phyloP scores from a whole-genome alignment of 1,140 invertebrate species.

The Tetranychus urticae region DNA sequence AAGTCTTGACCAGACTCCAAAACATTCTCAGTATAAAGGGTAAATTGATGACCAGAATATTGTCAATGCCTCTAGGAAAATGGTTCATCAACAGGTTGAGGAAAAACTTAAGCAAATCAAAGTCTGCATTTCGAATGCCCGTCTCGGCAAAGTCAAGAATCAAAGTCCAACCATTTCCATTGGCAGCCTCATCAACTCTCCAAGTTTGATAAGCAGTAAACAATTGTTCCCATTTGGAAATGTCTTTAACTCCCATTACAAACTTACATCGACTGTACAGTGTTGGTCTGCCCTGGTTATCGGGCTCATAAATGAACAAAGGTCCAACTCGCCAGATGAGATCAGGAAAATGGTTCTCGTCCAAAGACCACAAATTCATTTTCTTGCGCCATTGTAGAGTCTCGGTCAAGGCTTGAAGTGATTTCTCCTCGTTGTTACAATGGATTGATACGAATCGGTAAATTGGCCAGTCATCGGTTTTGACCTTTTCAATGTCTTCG shows the following conservation, averaged over 20 bases:
- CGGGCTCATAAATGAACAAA: slow-evolving; percentile 4
- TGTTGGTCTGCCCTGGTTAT: slow-evolving; percentile 2
- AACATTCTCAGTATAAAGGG: slow-evolving; percentile 5
- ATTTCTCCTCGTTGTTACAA: slow-evolving; percentile 4
- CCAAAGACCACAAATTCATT: neutral
- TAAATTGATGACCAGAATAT: slow-evolving; percentile 6
- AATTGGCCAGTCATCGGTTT: slow-evolving; percentile 12
- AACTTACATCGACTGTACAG: slow-evolving; percentile 6
- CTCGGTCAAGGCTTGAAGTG: slow-evolving; percentile 19
- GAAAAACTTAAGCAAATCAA: slow-evolving; percentile 10
- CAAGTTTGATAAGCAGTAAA: neutral
- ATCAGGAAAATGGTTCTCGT: slow-evolving; percentile 7
- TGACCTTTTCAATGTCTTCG: slow-evolving; percentile 9
- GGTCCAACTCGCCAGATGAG: slow-evolving; percentile 7
- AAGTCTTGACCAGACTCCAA: slow-evolving; percentile 3
- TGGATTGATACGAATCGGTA: slow-evolving; percentile 7
- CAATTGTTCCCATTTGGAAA: neutral
- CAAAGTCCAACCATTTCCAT: slow-evolving; percentile 5
- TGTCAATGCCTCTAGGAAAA: slow-evolving; percentile 8
- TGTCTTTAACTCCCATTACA: neutral
- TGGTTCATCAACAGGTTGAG: slow-evolving; percentile 7
- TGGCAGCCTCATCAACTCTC: neutral
- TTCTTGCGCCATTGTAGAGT: slow-evolving; percentile 1
- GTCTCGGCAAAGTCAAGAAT: slow-evolving; percentile 7
- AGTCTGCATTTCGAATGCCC: slow-evolving; percentile 6